Conservation (phyloP, 2,888 invertebrate species). For the Rhodophaea formosa region DNA sequence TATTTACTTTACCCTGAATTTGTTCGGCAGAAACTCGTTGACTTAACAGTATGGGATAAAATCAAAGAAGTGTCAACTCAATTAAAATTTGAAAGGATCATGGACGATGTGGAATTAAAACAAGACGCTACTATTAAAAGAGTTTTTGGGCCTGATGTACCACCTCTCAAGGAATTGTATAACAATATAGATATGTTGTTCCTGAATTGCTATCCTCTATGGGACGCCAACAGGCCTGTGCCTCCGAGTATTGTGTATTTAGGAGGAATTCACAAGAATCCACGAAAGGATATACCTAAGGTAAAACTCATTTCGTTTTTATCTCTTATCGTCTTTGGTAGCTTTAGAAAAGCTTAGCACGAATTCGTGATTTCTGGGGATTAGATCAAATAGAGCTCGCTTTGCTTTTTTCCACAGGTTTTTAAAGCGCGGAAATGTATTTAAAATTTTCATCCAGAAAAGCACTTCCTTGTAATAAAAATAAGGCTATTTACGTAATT, state of each 20-base stretch:
- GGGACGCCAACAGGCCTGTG: constrained; percentile 50
- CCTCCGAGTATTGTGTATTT: constrained; percentile 55
- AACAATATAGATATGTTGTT: constrained; percentile 54
- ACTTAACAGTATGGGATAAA: constrained; percentile 33
- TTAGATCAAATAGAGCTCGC: no score
- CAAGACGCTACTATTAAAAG: constrained; percentile 27
- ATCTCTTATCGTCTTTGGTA: no score
- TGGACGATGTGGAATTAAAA: constrained; percentile 2
- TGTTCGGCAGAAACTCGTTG: constrained; percentile 30
- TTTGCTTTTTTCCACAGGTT: no score
- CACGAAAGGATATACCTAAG: constrained; percentile 48
- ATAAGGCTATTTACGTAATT: no score
- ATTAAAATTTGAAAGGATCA: constrained; percentile 14
- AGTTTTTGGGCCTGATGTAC: constrained; percentile 28
- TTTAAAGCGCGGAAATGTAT: no score
- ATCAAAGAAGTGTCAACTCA: constrained; percentile 23
- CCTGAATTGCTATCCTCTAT: constrained; percentile 55
- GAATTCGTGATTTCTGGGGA: no score
- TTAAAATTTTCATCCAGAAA: no score
- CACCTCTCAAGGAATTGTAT: no score
- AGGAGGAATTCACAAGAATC: constrained; percentile 55
- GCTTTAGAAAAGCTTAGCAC: no score
- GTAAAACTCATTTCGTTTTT: no score
- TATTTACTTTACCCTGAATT: constrained; percentile 37
- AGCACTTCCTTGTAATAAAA: no score